A percentile compares a stretch with the other conserved stretches of the same genome.
Evolutionary conservation across 2,888 invertebrate species (phyloP).

Genomic region (Papilio elwesi): DNA sequence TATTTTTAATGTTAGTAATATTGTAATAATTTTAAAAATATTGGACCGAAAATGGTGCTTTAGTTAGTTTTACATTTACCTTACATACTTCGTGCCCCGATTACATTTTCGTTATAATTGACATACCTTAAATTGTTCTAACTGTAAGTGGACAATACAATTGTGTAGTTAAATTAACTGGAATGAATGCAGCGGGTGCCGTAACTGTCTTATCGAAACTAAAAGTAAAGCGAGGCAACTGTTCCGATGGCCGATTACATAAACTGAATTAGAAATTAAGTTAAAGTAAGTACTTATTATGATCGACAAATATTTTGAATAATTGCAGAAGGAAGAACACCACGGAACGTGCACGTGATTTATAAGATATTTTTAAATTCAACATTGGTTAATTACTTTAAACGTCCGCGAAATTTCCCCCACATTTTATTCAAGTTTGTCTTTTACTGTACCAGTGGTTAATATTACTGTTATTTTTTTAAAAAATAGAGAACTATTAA

Average conservation of each 20-base stretch:
- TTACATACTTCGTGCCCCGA: conserved; percentile 5
- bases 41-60: conserved; percentile 21
- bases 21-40: conserved; percentile 11
- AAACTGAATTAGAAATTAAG: no score
- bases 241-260: conserved; percentile 57
- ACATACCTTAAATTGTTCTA: conserved; percentile 43
- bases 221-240: conserved; percentile 68
- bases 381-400: no score
- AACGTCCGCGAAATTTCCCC: not conserved
- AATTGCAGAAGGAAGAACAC: no score
- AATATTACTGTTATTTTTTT: conserved; percentile 33
- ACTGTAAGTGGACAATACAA: conserved; percentile 44
- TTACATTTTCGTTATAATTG: conserved; percentile 46
- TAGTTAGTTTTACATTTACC: conserved; percentile 7
- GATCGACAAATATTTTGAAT: no score
- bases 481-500: not conserved
- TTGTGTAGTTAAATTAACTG: conserved; percentile 52
- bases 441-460: conserved; percentile 13
- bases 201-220: conserved; percentile 58
- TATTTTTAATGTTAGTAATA: conserved; percentile 15
- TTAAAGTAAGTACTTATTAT: no score
- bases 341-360: no score
- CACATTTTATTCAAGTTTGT: not conserved
- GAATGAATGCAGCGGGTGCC: conserved; percentile 66
- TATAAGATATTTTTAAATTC: no score